Percentiles rank a stretch among this genome's conserved stretches.
Conservation (phyloP, 2,113 vertebrate species). For the Girardinichthys multiradiatus region DNA sequence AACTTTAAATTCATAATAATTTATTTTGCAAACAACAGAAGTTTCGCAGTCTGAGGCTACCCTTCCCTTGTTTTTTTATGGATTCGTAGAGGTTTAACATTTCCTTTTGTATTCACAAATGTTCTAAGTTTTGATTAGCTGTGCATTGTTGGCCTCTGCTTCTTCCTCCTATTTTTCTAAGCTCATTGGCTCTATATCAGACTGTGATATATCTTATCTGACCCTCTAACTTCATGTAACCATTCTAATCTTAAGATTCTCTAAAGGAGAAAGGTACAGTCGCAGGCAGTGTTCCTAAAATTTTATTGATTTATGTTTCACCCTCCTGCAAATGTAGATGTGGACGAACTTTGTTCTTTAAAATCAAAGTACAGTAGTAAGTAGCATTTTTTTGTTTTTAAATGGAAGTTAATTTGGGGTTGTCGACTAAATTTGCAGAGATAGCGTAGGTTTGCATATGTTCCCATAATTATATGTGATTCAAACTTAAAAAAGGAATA, state of each 20-base stretch:
- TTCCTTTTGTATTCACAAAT: neutral
- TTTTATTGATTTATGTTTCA: slow-evolving; percentile 37
- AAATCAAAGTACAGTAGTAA: slow-evolving; percentile 43
- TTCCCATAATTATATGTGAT: slow-evolving; percentile 9
- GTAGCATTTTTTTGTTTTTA: neutral
- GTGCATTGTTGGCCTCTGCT: neutral
- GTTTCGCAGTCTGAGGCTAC: neutral
- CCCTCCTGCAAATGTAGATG: slow-evolving; percentile 19
- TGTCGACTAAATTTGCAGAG: slow-evolving; percentile 6
- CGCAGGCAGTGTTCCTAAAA: slow-evolving; percentile 2
- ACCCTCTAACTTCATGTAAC: slow-evolving; percentile 17
- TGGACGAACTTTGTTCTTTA: slow-evolving; percentile 49
- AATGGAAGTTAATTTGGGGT: slow-evolving; percentile 13
- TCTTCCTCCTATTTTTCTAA: slow-evolving; percentile 8
- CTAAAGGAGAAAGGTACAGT: slow-evolving; percentile 5
- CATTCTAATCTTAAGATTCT: slow-evolving; percentile 42
- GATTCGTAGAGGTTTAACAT: neutral
- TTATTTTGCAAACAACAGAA: slow-evolving; percentile 20
- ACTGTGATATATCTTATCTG: slow-evolving; percentile 33
- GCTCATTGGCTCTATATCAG: slow-evolving; percentile 8
- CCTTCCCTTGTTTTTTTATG: neutral
- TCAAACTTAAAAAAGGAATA: neutral
- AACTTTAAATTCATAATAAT: neutral
- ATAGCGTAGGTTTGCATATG: neutral
- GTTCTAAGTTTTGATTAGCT: neutral